Evolutionary conservation across 1,140 invertebrate species (phyloP).

Genomic region (Leptestheria dahalacensis): DNA sequence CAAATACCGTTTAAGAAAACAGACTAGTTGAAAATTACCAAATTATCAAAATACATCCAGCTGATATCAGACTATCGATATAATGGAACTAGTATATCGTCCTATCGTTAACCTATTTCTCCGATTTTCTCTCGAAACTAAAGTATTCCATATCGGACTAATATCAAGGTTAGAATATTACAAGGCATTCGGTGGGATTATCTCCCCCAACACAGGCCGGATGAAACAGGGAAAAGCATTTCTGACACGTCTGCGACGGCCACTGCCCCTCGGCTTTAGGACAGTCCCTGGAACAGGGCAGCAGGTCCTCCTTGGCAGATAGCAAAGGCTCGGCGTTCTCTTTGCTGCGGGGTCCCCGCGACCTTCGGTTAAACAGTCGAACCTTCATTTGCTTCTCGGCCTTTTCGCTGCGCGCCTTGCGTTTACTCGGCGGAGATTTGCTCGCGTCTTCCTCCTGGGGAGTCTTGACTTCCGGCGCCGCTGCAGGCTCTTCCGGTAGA

Average conservation of each 20-base stretch:
- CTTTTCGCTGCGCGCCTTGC: background rate
- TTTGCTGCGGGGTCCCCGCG: background rate
- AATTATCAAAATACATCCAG: no score
- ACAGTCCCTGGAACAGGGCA: background rate
- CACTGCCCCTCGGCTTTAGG: background rate
- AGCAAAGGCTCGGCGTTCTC: conserved; percentile 4
- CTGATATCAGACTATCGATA: no score
- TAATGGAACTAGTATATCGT: no score
- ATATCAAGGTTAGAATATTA: no score
- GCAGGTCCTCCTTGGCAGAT: background rate
- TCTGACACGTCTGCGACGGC: background rate
- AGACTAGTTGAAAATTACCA: no score
- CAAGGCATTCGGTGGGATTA: background rate
- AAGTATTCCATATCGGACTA: no score
- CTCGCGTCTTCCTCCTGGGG: background rate
- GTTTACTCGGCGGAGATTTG: background rate
- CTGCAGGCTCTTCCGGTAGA: background rate
- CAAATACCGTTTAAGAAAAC: no score
- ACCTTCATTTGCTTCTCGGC: conserved; percentile 2
- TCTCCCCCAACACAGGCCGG: background rate
- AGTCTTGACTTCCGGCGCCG: background rate
- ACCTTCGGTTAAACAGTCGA: background rate
- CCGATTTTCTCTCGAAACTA: no score
- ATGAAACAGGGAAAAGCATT: background rate
- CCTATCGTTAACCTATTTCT: no score